Evolutionary conservation across 2,797 vertebrate species (phyloP), one percentile per base, ranked within the genome.

Genomic region (Falco columbarius): DNA sequence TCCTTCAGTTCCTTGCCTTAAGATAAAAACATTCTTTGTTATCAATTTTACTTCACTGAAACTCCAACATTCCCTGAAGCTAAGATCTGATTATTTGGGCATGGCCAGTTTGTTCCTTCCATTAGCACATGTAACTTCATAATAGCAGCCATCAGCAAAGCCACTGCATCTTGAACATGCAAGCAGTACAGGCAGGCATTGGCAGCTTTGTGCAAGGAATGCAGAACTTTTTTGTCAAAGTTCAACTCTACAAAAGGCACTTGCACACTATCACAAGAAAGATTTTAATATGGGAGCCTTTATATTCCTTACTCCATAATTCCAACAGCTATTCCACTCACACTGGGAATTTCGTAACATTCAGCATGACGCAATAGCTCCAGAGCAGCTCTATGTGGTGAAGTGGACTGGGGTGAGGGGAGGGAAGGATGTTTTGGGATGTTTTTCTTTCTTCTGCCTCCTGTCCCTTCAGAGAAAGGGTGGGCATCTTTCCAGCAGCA

Each of bases 1-100:
- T 32, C 90, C 90, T 97, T 95, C 92, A 92, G 90, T 65, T 95
- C 71, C 93, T 94, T 90, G 89, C 92, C 65, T 92, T 94, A 84
- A 91, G 94, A 91, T 94, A 97, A 94, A 97, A 95, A 91, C 55
- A 86, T 94, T 89, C 56, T 90, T 89, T 62, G 77, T 93, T 94
- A 95, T 59, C 81, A 59, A 23, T 58, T 95, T 93, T 68, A 89
- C 36, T 93, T 91, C 29, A 84, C 67, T 92, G 65, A 92, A 85
- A 84, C 73, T 81, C 47, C 67, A 74, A 24, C 61, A 51, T 12
- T 86, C 44, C 62, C 67, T 95, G 51, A 47, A 77, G 42, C 20
- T 0, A 2, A 85, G 58, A 71, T 51, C 10, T n/a, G 26, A 76
- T 73, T 89, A 67, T 63, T 59, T 46, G 24, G 29, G 65, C 7